phyloP scores from a whole-genome alignment of 2,113 vertebrate genomes.

The Larimichthys polyactis region DNA sequence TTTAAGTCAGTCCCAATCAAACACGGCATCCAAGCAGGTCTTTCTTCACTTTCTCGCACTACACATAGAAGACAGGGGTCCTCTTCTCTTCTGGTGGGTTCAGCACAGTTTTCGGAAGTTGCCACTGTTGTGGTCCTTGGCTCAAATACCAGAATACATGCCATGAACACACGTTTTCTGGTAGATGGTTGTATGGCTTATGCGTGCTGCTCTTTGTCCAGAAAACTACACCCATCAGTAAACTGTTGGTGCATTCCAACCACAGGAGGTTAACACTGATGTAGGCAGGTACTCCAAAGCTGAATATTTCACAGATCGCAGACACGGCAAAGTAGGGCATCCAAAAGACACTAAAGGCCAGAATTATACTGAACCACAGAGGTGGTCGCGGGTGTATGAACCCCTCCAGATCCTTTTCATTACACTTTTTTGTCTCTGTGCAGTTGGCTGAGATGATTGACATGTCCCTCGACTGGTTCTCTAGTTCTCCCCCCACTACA shows the following conservation, averaged over 20 bases:
- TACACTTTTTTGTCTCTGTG: background rate
- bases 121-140: conserved; percentile 21
- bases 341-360: conserved; percentile 77
- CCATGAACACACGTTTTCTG: conserved; percentile 76
- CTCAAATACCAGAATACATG: conserved; percentile 77
- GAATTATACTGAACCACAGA: conserved; percentile 67
- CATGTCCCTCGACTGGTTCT: conserved; percentile 54
- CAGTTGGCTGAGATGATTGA: background rate
- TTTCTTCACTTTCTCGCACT: background rate
- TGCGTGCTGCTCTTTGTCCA: conserved; percentile 64
- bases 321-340: conserved; percentile 70
- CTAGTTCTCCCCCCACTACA: background rate
- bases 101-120: background rate
- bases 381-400: background rate
- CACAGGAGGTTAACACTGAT: conserved; percentile 79
- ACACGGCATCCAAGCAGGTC: background rate
- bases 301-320: conserved; percentile 36
- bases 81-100: conserved; percentile 30
- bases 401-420: background rate
- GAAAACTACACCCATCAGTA: conserved; percentile 66
- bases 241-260: conserved; percentile 81
- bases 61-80: conserved; percentile 11
- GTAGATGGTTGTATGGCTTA: conserved; percentile 52
- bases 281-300: conserved; percentile 73
- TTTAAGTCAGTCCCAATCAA: too few species aligned